A percentile compares a stretch with the other conserved stretches of the same genome.
Conservation (phyloP, 2,113 vertebrate genomes). For the Egretta garzetta region DNA sequence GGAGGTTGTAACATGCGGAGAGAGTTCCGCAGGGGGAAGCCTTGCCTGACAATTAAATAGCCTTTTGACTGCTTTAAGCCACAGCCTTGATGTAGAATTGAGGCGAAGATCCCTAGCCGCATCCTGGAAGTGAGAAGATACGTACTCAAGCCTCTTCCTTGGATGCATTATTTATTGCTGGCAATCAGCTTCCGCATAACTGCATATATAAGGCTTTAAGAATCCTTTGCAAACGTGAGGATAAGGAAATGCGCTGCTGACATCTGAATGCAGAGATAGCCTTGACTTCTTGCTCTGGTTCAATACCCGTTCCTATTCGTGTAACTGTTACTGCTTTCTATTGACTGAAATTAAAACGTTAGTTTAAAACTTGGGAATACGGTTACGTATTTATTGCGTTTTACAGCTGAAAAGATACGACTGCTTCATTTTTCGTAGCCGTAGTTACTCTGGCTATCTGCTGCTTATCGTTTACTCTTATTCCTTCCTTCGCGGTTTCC, state of each 20-base stretch:
- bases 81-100: slow-evolving; percentile 65
- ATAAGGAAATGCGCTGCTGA: slow-evolving; percentile 6
- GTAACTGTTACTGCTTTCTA: background rate
- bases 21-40: slow-evolving; percentile 67
- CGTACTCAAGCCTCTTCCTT: slow-evolving; percentile 15
- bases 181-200: slow-evolving; percentile 32
- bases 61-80: slow-evolving; percentile 69
- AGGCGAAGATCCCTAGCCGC: slow-evolving; percentile 55
- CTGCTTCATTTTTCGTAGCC: background rate
- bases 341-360: background rate
- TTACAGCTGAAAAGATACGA: background rate
- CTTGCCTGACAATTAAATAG: slow-evolving; percentile 60
- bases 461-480: background rate
- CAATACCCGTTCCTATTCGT: background rate
- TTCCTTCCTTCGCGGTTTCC: background rate
- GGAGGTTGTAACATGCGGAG: slow-evolving; percentile 56
- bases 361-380: background rate
- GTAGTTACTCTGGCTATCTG: background rate
- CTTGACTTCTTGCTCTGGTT: background rate
- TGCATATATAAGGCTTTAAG: slow-evolving; percentile 18
- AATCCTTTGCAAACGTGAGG: slow-evolving; percentile 53
- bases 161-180: slow-evolving; percentile 47
- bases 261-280: slow-evolving; percentile 17
- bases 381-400: background rate
- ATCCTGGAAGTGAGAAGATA: slow-evolving; percentile 62